Conservation (phyloP, 2,797 vertebrate genomes). For the Darevskia nairensis region DNA sequence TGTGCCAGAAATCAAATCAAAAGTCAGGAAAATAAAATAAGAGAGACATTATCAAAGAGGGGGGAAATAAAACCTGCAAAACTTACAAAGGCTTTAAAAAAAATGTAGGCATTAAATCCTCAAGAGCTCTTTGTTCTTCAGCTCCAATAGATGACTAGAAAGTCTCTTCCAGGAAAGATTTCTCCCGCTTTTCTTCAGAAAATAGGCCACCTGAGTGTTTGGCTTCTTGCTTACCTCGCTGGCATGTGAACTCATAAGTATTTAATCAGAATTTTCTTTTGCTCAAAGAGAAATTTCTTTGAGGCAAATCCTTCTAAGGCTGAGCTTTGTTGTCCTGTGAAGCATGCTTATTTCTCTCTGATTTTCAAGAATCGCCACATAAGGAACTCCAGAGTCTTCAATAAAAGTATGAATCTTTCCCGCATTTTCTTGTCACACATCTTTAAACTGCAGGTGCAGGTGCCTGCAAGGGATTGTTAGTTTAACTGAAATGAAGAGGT, state of each 20-base stretch:
- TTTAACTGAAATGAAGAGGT: conserved; percentile 38
- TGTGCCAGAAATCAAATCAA: conserved; percentile 12
- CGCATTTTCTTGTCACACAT: conserved; percentile 15
- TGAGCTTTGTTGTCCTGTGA: not conserved
- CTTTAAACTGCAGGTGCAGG: conserved; percentile 24
- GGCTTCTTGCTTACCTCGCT: conserved; percentile 36
- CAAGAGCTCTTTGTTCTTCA: conserved; percentile 17
- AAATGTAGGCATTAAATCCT: conserved; percentile 11
- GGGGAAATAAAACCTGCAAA: not conserved
- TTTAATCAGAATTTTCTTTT: conserved; percentile 39
- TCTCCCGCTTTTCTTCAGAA: not conserved
- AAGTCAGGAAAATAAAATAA: conserved; percentile 5
- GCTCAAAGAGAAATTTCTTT: not conserved
- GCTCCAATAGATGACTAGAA: conserved; percentile 40
- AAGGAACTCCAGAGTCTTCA: not conserved
- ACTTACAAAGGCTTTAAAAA: not conserved
- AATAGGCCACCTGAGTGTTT: conserved; percentile 43
- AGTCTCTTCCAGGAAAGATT: conserved; percentile 34
- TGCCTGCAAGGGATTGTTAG: conserved; percentile 1
- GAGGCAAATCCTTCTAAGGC: conserved; percentile 15
- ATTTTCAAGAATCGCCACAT: conserved; percentile 14
- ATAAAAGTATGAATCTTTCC: conserved; percentile 6
- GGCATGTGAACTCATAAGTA: conserved; percentile 34
- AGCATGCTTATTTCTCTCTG: not conserved
- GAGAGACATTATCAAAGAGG: conserved; percentile 13